Conservation (phyloP, 2,888 invertebrate species). For the Pterobdella sp. region DNA sequence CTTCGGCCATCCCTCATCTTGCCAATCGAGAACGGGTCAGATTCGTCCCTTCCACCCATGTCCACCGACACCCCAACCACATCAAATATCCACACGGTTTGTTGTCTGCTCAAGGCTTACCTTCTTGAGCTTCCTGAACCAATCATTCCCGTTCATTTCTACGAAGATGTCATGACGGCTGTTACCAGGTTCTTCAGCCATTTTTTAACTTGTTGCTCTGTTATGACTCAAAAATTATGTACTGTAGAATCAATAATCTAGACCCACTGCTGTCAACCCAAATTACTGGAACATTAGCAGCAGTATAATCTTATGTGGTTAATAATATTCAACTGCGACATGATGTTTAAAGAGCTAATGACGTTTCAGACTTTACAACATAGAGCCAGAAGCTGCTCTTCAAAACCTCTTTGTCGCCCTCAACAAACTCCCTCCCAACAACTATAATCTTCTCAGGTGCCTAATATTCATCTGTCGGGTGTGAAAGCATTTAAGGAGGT, state of each 20-base stretch:
- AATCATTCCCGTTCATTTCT: constrained; percentile 50
- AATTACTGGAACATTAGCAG: not conserved
- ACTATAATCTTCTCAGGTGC: constrained; percentile 46
- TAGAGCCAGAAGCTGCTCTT: constrained; percentile 33
- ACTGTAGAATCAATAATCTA: too few species aligned
- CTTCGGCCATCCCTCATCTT: constrained; percentile 4
- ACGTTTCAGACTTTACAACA: constrained; percentile 29
- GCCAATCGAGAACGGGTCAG: not conserved
- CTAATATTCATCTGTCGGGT: constrained; percentile 18
- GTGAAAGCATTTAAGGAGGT: too few species aligned
- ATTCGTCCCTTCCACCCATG: not conserved
- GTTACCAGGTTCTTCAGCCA: constrained; percentile 26
- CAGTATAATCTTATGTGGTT: too few species aligned
- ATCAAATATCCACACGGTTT: constrained; percentile 44
- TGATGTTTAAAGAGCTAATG: not conserved
- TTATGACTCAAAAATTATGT: too few species aligned
- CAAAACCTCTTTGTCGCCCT: constrained; percentile 38
- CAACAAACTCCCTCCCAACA: constrained; percentile 42
- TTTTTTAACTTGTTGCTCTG: not conserved
- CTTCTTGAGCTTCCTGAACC: constrained; percentile 50
- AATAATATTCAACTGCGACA: not conserved
- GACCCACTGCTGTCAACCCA: too few species aligned
- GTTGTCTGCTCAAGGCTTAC: constrained; percentile 48
- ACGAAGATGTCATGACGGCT: constrained; percentile 37
- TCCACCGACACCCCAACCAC: not conserved